phyloP scores from a whole-genome alignment of 2,888 invertebrate genomes.

The Andricus curvator region DNA sequence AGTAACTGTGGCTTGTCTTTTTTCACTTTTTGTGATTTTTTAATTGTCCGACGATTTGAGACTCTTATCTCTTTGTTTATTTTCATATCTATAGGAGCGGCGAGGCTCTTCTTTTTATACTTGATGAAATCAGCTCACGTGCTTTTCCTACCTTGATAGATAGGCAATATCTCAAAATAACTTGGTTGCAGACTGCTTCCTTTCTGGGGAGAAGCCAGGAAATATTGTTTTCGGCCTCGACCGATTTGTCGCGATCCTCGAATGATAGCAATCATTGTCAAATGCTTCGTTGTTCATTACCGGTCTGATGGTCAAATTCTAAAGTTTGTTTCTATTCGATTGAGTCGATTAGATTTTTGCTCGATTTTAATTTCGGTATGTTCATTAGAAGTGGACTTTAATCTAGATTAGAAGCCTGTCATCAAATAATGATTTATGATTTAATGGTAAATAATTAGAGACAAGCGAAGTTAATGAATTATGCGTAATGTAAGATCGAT shows the following conservation, averaged over 20 bases:
- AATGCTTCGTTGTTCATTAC: background rate
- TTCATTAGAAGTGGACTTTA: background rate
- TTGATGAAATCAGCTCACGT: slow-evolving; percentile 19
- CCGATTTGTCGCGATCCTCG: slow-evolving; percentile 55
- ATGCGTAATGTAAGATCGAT: background rate
- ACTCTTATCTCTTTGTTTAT: slow-evolving; percentile 6
- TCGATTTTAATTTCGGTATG: background rate
- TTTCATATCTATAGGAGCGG: background rate
- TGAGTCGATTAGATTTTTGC: background rate
- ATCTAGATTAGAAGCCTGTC: background rate
- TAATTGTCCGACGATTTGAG: background rate
- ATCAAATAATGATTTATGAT: background rate
- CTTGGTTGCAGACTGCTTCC: slow-evolving; percentile 58
- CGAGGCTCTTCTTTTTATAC: background rate
- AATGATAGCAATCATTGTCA: slow-evolving; percentile 25
- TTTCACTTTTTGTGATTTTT: background rate
- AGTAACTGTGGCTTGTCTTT: background rate
- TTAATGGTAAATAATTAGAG: too few relatives aligned
- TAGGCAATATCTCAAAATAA: slow-evolving; percentile 49
- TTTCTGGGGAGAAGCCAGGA: slow-evolving; percentile 69
- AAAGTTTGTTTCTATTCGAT: background rate
- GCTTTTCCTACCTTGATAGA: slow-evolving; percentile 8
- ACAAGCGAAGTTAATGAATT: too few relatives aligned
- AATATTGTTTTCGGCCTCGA: slow-evolving; percentile 63
- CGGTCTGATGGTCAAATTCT: slow-evolving; percentile 52